A percentile compares a stretch with the other conserved stretches of the same genome.
phyloP scores from a whole-genome alignment of 2,113 vertebrate species.

The Percopsis transmontana region DNA sequence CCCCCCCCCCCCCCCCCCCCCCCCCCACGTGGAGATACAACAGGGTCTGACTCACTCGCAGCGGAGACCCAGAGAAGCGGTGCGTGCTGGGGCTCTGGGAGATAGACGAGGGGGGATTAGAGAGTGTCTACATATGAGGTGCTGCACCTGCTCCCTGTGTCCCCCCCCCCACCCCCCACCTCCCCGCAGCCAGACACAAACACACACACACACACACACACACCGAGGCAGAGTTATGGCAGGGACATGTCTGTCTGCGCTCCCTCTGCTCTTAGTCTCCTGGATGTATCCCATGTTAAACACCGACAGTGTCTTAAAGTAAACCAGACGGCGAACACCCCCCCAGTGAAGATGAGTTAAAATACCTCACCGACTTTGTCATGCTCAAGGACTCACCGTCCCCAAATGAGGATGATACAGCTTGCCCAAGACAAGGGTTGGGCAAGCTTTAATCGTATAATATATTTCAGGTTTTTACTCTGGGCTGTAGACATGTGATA shows the following conservation, averaged over 20 bases:
- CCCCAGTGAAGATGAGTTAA: not conserved
- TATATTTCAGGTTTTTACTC: no score
- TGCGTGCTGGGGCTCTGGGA: conserved; percentile 41
- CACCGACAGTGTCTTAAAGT: conserved; percentile 33
- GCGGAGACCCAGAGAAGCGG: no score
- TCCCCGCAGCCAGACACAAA: conserved; percentile 30
- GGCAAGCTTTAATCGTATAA: no score
- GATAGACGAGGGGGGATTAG: conserved; percentile 68
- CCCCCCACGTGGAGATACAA: no score
- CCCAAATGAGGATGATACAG: not conserved
- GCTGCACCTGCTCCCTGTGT: conserved; percentile 71
- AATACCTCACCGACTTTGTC: conserved; percentile 26
- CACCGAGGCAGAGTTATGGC: conserved; percentile 18
- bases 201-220: conserved; percentile 24
- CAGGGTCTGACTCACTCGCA: no score
- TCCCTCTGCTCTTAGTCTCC: conserved; percentile 44
- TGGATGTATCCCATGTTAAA: conserved; percentile 66
- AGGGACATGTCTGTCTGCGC: conserved; percentile 58
- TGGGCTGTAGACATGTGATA: no score
- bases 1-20: no score
- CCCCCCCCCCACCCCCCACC: conserved; percentile 22
- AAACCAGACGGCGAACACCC: not conserved
- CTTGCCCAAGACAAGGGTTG: no score
- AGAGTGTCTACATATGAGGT: conserved; percentile 61
- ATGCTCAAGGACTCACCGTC: conserved; percentile 20